A percentile compares a stretch with the other conserved stretches of the same genome.
phyloP scores from a whole-genome alignment of 2,113 vertebrate species.

The Halichoerus grypus region DNA sequence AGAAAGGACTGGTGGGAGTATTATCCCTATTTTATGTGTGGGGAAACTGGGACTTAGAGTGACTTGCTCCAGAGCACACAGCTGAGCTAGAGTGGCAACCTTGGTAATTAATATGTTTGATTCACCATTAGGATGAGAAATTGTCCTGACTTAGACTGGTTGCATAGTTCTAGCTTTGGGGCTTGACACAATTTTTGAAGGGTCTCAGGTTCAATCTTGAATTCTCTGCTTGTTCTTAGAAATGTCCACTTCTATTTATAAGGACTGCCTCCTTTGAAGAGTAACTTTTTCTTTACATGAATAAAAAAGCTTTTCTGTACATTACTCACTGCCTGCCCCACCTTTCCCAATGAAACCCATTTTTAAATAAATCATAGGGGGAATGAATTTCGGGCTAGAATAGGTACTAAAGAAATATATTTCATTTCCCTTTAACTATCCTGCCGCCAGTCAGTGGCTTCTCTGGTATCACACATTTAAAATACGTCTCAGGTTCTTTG shows the following conservation, averaged over 20 bases:
- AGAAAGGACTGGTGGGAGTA: neutral
- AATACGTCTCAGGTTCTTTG: neutral
- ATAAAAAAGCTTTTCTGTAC: neutral
- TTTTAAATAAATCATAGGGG: slow-evolving; percentile 5
- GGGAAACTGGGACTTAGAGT: neutral
- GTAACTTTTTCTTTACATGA: neutral
- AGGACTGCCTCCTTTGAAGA: slow-evolving; percentile 7
- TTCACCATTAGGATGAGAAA: neutral
- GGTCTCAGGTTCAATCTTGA: neutral
- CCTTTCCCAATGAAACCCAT: neutral
- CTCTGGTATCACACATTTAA: neutral
- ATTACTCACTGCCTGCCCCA: neutral
- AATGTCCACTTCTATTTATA: neutral
- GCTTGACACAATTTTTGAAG: neutral
- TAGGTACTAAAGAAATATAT: neutral
- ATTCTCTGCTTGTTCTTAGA: neutral
- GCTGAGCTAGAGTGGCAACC: neutral
- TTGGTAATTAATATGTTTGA: neutral
- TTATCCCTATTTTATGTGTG: neutral
- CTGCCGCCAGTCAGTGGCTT: neutral
- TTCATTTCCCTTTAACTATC: neutral
- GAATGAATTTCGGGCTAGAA: neutral
- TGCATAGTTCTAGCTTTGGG: neutral
- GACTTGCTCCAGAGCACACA: neutral
- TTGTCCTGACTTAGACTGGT: neutral